A percentile compares a stretch with the other conserved stretches of the same genome.
Conservation (phyloP, 2,888 invertebrate species). For the Protonemura montana region DNA sequence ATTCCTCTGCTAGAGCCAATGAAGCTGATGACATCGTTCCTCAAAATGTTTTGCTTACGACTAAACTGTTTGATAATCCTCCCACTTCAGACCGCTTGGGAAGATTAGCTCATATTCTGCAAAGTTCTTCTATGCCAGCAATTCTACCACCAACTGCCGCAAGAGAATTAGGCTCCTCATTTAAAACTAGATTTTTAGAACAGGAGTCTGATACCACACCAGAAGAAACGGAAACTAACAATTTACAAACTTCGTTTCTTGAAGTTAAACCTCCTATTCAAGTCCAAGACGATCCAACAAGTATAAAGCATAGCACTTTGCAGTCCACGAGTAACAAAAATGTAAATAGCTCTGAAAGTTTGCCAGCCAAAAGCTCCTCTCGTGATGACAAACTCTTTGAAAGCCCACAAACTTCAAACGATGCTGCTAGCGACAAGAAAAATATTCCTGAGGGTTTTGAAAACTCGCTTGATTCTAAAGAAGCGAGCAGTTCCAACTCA, state of each 20-base stretch:
- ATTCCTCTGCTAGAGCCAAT: not conserved
- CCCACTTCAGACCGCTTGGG: not conserved
- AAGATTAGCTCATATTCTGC: not conserved
- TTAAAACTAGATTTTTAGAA: not conserved
- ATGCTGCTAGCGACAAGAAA: no score
- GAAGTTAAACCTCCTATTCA: not conserved
- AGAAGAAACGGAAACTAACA: not conserved
- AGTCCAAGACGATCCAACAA: not conserved
- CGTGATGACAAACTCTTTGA: no score
- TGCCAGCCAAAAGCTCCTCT: no score
- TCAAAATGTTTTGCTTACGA: not conserved
- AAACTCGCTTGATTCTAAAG: not conserved
- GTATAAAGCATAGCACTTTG: not conserved
- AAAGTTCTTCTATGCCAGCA: not conserved
- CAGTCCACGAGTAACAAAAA: not conserved
- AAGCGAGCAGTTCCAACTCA: not conserved
- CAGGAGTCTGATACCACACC: not conserved
- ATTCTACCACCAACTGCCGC: not conserved
- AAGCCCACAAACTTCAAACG: no score
- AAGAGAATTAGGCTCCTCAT: not conserved
- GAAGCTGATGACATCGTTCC: not conserved
- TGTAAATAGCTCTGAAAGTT: no score
- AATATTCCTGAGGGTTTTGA: no score
- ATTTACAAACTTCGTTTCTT: not conserved
- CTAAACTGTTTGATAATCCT: not conserved